These are phyloP conservation scores for Ornithoptera priamus DNA, from an alignment of 2,888 invertebrate species.

Conservation along the genomic window DNA sequence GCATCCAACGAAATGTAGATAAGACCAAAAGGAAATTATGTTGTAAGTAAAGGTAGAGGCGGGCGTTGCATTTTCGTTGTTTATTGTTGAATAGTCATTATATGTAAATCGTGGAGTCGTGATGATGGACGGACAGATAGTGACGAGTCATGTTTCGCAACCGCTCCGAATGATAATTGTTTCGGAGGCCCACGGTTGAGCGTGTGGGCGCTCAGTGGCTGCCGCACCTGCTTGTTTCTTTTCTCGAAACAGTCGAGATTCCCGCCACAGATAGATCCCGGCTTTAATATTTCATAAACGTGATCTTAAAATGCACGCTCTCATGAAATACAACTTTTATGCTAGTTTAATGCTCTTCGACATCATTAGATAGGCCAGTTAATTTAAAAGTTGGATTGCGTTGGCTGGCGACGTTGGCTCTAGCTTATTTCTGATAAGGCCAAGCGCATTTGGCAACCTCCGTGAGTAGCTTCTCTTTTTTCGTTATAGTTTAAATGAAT, in stretches of 20 bases:
- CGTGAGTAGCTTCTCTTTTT: conserved; percentile 53
- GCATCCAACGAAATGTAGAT: conserved; percentile 31
- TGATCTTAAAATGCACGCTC: conserved; percentile 65
- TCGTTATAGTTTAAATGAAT: conserved; percentile 41
- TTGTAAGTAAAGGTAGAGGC: conserved; percentile 47
- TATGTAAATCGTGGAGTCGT: conserved; percentile 78
- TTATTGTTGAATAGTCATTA: conserved; percentile 78
- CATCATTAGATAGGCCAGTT: conserved; percentile 36
- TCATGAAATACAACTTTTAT: conserved; percentile 50
- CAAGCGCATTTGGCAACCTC: conserved; percentile 53
- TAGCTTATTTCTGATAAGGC: conserved; percentile 43
- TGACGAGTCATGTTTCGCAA: conserved; percentile 77
- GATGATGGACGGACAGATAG: conserved; percentile 75
- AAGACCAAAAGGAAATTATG: conserved; percentile 49
- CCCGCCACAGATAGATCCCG: conserved; percentile 56
- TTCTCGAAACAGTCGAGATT: conserved; percentile 58
- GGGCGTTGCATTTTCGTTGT: conserved; percentile 63
- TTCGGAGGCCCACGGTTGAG: conserved; percentile 53
- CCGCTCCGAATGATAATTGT: conserved; percentile 74
- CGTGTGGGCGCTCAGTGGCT: conserved; percentile 47
- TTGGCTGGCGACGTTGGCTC: conserved; percentile 33
- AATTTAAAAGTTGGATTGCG: conserved; percentile 60
- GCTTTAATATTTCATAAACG: conserved; percentile 78
- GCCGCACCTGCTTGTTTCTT: conserved; percentile 61
- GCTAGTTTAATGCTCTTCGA: conserved; percentile 34